Percentiles rank a stretch among this genome's conserved stretches.
These are phyloP conservation scores for Pao palembangensis DNA, from an alignment of 2,113 vertebrate genomes.

Conservation along the genomic window DNA sequence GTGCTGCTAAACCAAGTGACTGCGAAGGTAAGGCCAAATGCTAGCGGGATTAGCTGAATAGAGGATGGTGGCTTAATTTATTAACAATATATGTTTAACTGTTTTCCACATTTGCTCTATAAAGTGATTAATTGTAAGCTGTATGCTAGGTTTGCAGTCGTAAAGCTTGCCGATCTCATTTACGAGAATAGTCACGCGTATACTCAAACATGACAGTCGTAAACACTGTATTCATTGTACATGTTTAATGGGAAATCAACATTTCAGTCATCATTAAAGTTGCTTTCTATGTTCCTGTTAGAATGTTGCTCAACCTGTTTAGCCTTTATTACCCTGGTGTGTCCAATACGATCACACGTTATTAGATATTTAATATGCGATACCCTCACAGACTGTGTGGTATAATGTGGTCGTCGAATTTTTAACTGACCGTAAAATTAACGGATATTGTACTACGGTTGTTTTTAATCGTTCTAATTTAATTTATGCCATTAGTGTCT, in stretches of 20 bases:
- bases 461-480: too few species aligned
- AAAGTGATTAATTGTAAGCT: too few species aligned
- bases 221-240: background rate
- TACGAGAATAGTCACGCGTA: too few species aligned
- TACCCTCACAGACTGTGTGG: too few species aligned
- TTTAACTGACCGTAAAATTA: too few species aligned
- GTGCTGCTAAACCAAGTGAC: constrained; percentile 55
- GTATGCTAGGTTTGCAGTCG: too few species aligned
- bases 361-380: too few species aligned
- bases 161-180: background rate
- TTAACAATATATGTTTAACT: background rate
- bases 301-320: background rate
- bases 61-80: background rate
- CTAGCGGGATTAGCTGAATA: constrained; percentile 19
- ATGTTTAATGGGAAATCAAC: background rate
- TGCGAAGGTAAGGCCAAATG: constrained; percentile 70
- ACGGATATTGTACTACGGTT: too few species aligned
- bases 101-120: background rate
- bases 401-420: too few species aligned
- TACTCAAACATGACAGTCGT: background rate
- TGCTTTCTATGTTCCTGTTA: background rate
- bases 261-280: background rate
- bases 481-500: too few species aligned
- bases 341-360: too few species aligned
- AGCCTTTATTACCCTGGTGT: background rate